These are phyloP conservation scores for Bathynomus jamesi DNA, from an alignment of 1,140 invertebrate species.

Conservation along the genomic window DNA sequence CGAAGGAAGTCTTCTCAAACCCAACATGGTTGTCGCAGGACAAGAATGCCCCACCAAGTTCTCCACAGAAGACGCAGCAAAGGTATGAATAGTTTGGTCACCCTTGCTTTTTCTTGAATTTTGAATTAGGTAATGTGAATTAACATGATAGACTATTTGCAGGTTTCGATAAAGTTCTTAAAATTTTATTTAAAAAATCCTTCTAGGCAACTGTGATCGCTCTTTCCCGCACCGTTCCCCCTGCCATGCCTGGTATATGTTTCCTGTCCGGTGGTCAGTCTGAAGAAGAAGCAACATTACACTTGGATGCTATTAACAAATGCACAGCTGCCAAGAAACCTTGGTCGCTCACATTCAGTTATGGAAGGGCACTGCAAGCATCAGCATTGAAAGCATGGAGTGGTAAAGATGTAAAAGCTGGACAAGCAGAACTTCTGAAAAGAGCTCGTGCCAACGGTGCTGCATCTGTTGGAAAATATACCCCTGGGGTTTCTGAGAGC, in stretches of 20 bases:
- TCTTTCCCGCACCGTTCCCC: constrained; percentile 77
- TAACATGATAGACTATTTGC: neutral
- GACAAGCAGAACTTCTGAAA: constrained; percentile 80
- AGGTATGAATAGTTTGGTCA: constrained; percentile 1
- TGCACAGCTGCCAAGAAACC: constrained; percentile 66
- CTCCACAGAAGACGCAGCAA: constrained; percentile 61
- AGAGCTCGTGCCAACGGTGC: constrained; percentile 71
- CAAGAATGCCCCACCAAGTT: constrained; percentile 66
- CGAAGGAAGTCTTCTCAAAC: constrained; percentile 95
- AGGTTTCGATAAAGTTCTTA: too few species aligned
- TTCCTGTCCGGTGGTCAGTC: constrained; percentile 96
- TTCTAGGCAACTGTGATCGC: constrained; percentile 82
- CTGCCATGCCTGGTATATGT: constrained; percentile 81
- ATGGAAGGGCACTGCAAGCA: constrained; percentile 68
- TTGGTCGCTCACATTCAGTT: constrained; percentile 94
- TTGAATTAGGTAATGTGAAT: neutral
- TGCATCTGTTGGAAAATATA: constrained; percentile 78
- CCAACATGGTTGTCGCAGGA: constrained; percentile 94
- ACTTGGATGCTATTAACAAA: constrained; percentile 90
- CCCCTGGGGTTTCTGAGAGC: constrained; percentile 66
- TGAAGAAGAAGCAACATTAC: constrained; percentile 90
- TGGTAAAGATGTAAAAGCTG: constrained; percentile 75
- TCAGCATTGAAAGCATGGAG: constrained; percentile 87
- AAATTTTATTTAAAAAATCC: constrained; percentile 39
- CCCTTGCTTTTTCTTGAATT: neutral